Base-by-base conservation (phyloP, 1,140 invertebrate genomes). In the Drosophila pallidifrons region DNA sequence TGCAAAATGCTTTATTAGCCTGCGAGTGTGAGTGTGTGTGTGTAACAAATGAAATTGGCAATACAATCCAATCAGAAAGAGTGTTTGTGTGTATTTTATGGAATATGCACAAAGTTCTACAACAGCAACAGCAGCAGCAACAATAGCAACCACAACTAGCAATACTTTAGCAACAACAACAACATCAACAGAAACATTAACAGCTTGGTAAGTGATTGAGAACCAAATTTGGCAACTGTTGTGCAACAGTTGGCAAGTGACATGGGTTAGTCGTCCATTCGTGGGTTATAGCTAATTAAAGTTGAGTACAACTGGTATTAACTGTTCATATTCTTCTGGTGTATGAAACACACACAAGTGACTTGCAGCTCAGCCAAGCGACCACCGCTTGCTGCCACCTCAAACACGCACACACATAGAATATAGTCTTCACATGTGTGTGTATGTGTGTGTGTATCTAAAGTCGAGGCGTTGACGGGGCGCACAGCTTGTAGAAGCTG, bases 281-380 rank as follows among this genome's bases (percentile, higher is more conserved):
- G 30, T 63, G 25, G 52, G 57, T 32, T 64, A 25, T 25, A 64
- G 59, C 72, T 79, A 87, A 87, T 87, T 87, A 69, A 77, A 78
- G 80, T 83, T 55, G 77, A 55, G 77, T 73, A 75, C 78, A 89
- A 89, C 85, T 79, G 85, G 85, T 89, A 78, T 89, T 89, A 85
- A 89, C 85, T 85, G 85, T 89, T 89, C 89, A 89, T 89, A 86
- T 89, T 89, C 89, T 89, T 89, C 79, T 80, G 30, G 0, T 38
- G 35, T 81, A 81, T 89, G 79, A 85, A 82, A 43, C 38, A 41
- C 38, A 65, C 64, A 85, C 46, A 69, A 49, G 45, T 25, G 49
- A 61, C 64, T 38, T 38, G 35, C 35, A 49, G 57, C 57, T 47
- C 57, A 61, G 64, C 38, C 43, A 73, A 75, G 47, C 47, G 71